A percentile compares a stretch with the other conserved stretches of the same genome.
Conservation (phyloP, 1,140 invertebrate species). For the Rhopalosiphum maidis region DNA sequence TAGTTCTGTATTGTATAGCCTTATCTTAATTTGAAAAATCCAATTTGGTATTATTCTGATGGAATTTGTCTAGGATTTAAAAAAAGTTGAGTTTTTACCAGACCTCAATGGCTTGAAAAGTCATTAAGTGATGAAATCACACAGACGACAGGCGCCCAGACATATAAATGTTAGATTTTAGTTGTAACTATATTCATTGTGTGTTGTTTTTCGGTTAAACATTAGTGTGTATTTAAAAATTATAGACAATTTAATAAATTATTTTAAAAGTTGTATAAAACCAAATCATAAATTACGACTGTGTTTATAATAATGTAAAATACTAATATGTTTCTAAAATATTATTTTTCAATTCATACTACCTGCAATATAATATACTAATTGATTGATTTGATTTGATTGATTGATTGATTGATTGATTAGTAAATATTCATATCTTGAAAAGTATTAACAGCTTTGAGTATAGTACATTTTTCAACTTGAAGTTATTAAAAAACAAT, state of each 20-base stretch:
- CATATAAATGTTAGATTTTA: constrained; percentile 45
- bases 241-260: background rate
- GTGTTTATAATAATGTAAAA: no score
- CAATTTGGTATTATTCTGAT: constrained; percentile 28
- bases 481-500: no score
- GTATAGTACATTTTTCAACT: no score
- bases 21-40: constrained; percentile 47
- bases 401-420: no score
- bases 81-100: constrained; percentile 41
- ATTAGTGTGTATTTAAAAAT: background rate
- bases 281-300: background rate
- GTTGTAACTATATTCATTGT: background rate
- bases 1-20: background rate
- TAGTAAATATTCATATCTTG: no score
- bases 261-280: background rate
- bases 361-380: no score
- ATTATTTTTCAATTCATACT: no score
- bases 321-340: no score
- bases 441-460: no score
- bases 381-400: no score
- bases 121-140: constrained; percentile 41
- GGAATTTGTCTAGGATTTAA: background rate
- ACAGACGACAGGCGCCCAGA: constrained; percentile 54
- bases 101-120: constrained; percentile 21
- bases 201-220: background rate